These are phyloP conservation scores for Bombyx huttoni DNA, from an alignment of 2,888 invertebrate genomes.

Conservation along the genomic window DNA sequence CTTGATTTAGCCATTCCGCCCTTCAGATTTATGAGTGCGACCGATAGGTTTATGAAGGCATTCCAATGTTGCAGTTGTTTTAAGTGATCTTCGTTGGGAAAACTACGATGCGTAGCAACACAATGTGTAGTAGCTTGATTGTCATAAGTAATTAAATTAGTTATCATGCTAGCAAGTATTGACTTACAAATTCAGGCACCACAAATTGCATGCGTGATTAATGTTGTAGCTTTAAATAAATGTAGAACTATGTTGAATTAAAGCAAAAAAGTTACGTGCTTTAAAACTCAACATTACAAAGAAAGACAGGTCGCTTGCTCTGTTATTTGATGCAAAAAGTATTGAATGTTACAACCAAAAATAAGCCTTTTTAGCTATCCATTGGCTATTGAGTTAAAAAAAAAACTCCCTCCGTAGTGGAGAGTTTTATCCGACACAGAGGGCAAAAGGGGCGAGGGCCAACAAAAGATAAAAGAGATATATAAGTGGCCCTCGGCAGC, in stretches of 20 bases:
- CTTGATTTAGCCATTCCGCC: conserved; percentile 57
- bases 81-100: no score
- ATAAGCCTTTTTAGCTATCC: neutral
- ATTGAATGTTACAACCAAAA: neutral
- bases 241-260: no score
- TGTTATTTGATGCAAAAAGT: neutral
- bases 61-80: conserved; percentile 14
- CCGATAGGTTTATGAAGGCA: conserved; percentile 47
- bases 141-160: no score
- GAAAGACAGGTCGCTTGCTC: neutral
- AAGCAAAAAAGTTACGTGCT: no score
- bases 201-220: no score
- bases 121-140: no score
- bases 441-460: conserved; percentile 56
- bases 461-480: conserved; percentile 71
- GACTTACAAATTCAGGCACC: no score
- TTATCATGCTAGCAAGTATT: no score
- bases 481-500: conserved; percentile 69
- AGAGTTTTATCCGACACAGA: conserved; percentile 39
- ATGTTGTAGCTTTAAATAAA: no score
- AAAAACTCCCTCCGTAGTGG: conserved; percentile 38
- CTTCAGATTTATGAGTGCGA: conserved; percentile 42
- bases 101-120: no score
- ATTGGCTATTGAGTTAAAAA: conserved; percentile 17
- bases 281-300: neutral